Percentiles rank a stretch among this genome's conserved stretches.
phyloP scores from a whole-genome alignment of 2,888 invertebrate genomes.

The Macrophya alboannulata region DNA sequence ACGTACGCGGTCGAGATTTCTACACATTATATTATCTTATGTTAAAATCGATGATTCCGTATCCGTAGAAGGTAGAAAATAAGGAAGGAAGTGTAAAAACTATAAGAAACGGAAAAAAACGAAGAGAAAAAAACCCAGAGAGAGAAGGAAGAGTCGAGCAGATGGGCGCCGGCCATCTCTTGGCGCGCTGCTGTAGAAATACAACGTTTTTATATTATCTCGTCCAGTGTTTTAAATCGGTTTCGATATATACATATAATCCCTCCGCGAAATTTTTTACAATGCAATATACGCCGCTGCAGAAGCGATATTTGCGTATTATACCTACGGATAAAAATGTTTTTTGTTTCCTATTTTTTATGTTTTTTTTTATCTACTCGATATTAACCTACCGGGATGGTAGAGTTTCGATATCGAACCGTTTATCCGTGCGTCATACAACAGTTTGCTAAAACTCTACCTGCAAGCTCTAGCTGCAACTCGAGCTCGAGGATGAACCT shows the following conservation, averaged over 20 bases:
- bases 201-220: constrained; percentile 28
- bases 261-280: neutral
- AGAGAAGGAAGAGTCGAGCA: neutral
- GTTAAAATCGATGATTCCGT: constrained; percentile 3
- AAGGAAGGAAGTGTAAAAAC: neutral
- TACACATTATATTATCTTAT: neutral
- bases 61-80: neutral
- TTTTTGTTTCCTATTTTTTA: no score
- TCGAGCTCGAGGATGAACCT: neutral
- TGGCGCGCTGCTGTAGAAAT: neutral
- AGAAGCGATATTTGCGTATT: constrained; percentile 16
- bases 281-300: neutral
- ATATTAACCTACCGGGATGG: constrained; percentile 15
- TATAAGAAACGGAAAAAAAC: neutral
- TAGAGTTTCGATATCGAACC: constrained; percentile 40
- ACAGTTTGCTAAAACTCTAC: neutral
- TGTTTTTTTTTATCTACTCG: constrained; percentile 8
- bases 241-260: constrained; percentile 52
- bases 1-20: neutral
- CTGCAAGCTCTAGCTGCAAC: neutral
- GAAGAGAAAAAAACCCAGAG: neutral
- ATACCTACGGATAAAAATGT: no score
- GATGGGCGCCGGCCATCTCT: constrained; percentile 15
- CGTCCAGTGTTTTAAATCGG: constrained; percentile 46
- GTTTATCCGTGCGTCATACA: neutral